A percentile compares a stretch with the other conserved stretches of the same genome.
Conservation (phyloP, 2,888 invertebrate species). For the Dinocampus coccinellae region DNA sequence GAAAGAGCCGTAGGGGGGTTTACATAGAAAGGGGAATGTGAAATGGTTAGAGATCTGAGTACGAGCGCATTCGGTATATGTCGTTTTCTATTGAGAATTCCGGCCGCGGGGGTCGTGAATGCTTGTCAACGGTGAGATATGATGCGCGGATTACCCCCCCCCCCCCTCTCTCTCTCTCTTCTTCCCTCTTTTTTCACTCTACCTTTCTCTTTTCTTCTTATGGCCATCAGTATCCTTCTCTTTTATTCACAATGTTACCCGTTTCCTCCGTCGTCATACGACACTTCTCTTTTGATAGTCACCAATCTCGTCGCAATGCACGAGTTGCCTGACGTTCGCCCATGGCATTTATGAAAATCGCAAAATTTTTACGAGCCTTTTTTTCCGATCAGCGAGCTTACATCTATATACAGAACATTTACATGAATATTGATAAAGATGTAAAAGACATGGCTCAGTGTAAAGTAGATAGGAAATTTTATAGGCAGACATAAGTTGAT, state of each 20-base stretch:
- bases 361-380: constrained; percentile 4
- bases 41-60: constrained; percentile 18
- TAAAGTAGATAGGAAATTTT: constrained; percentile 6
- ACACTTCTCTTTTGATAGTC: constrained; percentile 19
- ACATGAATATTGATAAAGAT: constrained; percentile 1
- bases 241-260: too few relatives aligned
- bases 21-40: constrained; percentile 9
- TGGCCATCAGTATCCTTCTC: too few relatives aligned
- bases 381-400: background rate
- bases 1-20: constrained; percentile 4
- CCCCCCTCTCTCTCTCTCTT: constrained; percentile 40
- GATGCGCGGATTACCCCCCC: constrained; percentile 60
- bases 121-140: constrained; percentile 65
- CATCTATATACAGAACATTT: background rate
- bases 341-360: constrained; percentile 12
- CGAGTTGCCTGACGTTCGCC: background rate
- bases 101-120: constrained; percentile 58
- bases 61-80: constrained; percentile 58
- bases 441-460: background rate
- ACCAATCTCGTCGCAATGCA: constrained; percentile 6
- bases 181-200: too few relatives aligned
- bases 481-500: constrained; percentile 5
- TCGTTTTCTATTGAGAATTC: constrained; percentile 60
- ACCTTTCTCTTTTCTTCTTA: too few relatives aligned
- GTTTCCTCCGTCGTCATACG: background rate